Evolutionary conservation across 2,113 vertebrate genomes (phyloP), one percentile per base, ranked within the genome.

Genomic region (Neogobius melanostomus): DNA sequence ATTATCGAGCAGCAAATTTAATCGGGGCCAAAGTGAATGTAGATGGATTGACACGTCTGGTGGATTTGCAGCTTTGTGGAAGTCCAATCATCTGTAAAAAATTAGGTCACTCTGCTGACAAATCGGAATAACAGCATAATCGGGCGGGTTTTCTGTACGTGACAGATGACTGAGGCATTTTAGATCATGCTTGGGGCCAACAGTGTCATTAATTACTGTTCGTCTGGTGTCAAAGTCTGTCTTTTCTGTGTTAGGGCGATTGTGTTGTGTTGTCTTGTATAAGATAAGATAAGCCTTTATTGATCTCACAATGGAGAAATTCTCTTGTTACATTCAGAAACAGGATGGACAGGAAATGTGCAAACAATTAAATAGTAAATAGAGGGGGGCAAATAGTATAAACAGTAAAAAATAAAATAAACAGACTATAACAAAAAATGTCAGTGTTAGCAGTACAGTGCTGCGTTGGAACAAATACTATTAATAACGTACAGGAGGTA

Each of bases 1-100:
- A 86, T 77, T 77, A 72, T 51, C 12, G 53, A 54, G 69, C 68
- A 21, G 11, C 17, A 50, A 64, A 53, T 59, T 51, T 11, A 56
- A 66, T 17, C 12, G 54, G 21, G 64, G 54, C 65, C 64, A 11
- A 44, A 53, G n/a, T 8, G 44, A 68, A 47, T 21, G 69, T 56
- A n/a, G 49, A 75, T 44, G n/a, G 59, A 72, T 11, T 56, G 69
- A 64, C 17, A 61, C 42, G 4, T 21, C 5, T 9, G 48, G 14
- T 9, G 7, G 51, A 59, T 79, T 12, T 14, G 1, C n/a, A 59
- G 66, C 64, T 68, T 49, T 46, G 72, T 53, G 42, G 57, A 48
- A 46, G 68, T 48, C 12, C 43, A 48, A 36, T 76, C 59, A 62
- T 71, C 68, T 54, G 11, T 59, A 52, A 65, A 68, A 36, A 68